Conservation (phyloP, 2,888 invertebrate species). For the Prosapia bicincta region DNA sequence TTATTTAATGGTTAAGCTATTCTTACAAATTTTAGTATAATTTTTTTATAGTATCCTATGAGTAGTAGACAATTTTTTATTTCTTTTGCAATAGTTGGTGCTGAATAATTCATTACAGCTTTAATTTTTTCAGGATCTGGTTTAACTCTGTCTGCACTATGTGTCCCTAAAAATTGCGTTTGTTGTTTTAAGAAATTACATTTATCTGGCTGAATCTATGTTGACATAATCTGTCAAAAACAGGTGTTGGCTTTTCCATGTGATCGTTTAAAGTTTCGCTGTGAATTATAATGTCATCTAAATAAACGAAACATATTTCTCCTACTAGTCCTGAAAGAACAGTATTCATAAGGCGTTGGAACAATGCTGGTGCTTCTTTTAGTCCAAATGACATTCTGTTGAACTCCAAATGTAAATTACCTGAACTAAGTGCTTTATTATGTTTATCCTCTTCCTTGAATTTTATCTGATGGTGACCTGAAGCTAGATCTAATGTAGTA, state of each 20-base stretch:
- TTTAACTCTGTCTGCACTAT: background rate
- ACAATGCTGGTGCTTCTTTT: background rate
- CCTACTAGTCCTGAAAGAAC: too few relatives aligned
- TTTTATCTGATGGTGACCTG: conserved; percentile 16
- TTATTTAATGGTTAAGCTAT: conserved; percentile 19
- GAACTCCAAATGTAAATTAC: background rate
- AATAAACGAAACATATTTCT: background rate
- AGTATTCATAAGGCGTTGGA: background rate
- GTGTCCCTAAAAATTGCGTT: background rate
- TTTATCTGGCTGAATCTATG: background rate
- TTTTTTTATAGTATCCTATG: conserved; percentile 1
- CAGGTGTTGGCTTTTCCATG: background rate
- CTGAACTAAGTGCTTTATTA: conserved; percentile 3
- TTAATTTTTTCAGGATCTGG: background rate
- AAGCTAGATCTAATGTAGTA: conserved; percentile 8
- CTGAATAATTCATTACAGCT: background rate
- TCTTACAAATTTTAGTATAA: conserved; percentile 8
- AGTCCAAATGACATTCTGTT: conserved; percentile 10
- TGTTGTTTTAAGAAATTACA: too few relatives aligned
- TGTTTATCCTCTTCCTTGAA: conserved; percentile 5
- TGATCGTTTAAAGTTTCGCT: conserved; percentile 9
- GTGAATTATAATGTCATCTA: conserved; percentile 27
- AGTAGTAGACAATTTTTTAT: conserved; percentile 6
- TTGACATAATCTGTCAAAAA: conserved; percentile 9
- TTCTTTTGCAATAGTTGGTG: conserved; percentile 7